These are phyloP conservation scores for Megamerina dolium DNA, from an alignment of 2,888 invertebrate genomes.

Conservation along the genomic window DNA sequence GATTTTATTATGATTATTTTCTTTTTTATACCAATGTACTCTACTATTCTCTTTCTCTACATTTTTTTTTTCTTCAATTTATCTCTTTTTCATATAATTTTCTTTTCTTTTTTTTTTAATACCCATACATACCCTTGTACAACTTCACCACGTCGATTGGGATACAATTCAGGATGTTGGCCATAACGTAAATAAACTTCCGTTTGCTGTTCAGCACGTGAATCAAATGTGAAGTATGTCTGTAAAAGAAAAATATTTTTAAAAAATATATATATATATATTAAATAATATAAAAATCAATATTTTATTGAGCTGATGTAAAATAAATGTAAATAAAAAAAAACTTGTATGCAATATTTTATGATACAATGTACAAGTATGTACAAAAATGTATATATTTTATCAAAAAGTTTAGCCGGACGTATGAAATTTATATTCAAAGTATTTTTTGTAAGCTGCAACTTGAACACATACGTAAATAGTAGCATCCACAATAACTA, in stretches of 20 bases:
- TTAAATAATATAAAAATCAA: slow-evolving; percentile 3
- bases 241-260: slow-evolving; percentile 37
- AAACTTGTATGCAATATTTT: background rate
- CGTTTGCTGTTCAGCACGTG: slow-evolving; percentile 83
- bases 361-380: too few relatives aligned
- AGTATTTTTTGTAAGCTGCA: too few relatives aligned
- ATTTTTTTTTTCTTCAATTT: slow-evolving; percentile 36
- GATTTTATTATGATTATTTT: too few relatives aligned
- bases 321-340: background rate
- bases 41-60: background rate
- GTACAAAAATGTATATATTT: too few relatives aligned
- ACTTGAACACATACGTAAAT: too few relatives aligned
- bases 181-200: slow-evolving; percentile 86
- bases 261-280: slow-evolving; percentile 2
- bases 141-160: slow-evolving; percentile 81
- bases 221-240: slow-evolving; percentile 75
- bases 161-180: slow-evolving; percentile 89
- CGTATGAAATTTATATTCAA: too few relatives aligned
- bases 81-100: slow-evolving; percentile 13
- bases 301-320: background rate
- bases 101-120: slow-evolving; percentile 6
- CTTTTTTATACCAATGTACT: too few relatives aligned
- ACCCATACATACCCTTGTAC: slow-evolving; percentile 68
- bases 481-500: too few relatives aligned
- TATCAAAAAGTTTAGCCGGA: too few relatives aligned